A percentile compares a stretch with the other conserved stretches of the same genome.
Evolutionary conservation across 2,888 invertebrate species (phyloP).

Genomic region (Chrysotoxum bicinctum): DNA sequence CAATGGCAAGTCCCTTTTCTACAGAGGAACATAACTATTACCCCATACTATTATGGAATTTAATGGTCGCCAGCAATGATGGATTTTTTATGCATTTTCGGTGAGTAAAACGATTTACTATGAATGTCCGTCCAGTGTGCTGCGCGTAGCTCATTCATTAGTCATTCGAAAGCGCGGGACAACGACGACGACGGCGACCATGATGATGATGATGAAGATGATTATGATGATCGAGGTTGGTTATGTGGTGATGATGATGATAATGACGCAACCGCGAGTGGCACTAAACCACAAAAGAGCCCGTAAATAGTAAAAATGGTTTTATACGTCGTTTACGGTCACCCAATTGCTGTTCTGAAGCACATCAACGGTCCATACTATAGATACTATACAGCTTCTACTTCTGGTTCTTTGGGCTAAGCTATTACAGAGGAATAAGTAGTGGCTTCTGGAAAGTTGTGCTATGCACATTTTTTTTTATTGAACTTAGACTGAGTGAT

Average conservation of each 20-base stretch:
- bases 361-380: conserved; percentile 25
- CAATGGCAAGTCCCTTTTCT: not conserved
- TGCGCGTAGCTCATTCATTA: conserved; percentile 66
- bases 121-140: not conserved
- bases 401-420: conserved; percentile 22
- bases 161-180: conserved; percentile 59
- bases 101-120: conserved; percentile 51
- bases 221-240: not conserved
- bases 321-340: conserved; percentile 62
- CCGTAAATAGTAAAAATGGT: conserved; percentile 67
- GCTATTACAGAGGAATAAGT: not conserved
- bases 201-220: conserved; percentile 5
- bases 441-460: conserved; percentile 32
- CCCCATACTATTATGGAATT: conserved; percentile 66
- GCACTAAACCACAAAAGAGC: conserved; percentile 42
- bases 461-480: conserved; percentile 26
- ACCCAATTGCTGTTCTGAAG: conserved; percentile 38
- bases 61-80: conserved; percentile 69
- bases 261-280: conserved; percentile 6
- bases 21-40: conserved; percentile 27
- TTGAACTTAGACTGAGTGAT: conserved; percentile 36
- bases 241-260: not conserved
- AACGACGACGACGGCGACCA: not conserved
- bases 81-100: conserved; percentile 68
- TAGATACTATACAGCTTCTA: not conserved